phyloP scores from a whole-genome alignment of 2,888 invertebrate genomes.

The Oasisia sp. region DNA sequence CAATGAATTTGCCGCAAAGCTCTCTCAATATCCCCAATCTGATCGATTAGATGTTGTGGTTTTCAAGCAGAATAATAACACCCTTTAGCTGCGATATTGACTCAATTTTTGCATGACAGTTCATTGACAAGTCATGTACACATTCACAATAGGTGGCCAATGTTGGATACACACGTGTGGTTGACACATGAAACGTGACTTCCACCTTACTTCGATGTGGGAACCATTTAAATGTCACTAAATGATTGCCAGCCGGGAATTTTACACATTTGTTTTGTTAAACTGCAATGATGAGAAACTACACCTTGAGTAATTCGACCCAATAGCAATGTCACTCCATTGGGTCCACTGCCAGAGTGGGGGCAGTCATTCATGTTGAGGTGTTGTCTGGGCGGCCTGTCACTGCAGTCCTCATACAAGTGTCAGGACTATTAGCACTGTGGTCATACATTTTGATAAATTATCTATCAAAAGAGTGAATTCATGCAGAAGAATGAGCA shows the following conservation, averaged over 20 bases:
- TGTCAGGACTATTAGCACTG: neutral
- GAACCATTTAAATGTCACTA: neutral
- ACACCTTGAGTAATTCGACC: neutral
- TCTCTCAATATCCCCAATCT: neutral
- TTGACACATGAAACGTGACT: neutral
- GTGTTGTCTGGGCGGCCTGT: neutral
- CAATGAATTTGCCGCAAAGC: neutral
- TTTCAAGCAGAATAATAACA: neutral
- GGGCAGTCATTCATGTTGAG: neutral
- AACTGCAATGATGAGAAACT: neutral
- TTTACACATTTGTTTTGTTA: slow-evolving; percentile 9
- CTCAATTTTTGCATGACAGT: neutral
- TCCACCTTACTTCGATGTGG: neutral
- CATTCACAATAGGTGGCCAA: neutral
- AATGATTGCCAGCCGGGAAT: neutral
- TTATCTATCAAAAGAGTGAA: neutral
- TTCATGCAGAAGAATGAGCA: neutral
- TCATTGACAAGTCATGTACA: neutral
- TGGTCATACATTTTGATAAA: neutral
- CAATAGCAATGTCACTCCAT: neutral
- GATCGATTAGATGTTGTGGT: neutral
- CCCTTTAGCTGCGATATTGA: neutral
- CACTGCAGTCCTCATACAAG: neutral
- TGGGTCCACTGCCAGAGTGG: neutral
- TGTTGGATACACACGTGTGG: neutral